These are phyloP conservation scores for Diachrysia chrysitis DNA, from an alignment of 2,888 invertebrate species.

Conservation along the genomic window DNA sequence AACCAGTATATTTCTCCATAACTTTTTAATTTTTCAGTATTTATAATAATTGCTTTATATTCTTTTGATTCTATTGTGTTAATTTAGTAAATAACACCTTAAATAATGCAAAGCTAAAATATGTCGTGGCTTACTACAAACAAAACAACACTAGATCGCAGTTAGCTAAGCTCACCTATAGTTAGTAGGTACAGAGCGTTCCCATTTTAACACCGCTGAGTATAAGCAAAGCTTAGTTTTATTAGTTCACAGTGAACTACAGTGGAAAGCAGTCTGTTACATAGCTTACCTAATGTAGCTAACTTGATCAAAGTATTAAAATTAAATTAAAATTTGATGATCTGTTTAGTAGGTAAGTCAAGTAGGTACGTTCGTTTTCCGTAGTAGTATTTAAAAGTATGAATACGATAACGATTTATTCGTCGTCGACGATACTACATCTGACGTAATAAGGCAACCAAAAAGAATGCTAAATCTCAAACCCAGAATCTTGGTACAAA, in stretches of 20 bases:
- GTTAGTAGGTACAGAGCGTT: neutral
- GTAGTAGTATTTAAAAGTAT: too few relatives aligned
- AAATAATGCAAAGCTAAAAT: neutral
- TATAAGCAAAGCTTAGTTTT: constrained; percentile 2
- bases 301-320: neutral
- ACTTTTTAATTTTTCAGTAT: too few relatives aligned
- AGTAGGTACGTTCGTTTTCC: too few relatives aligned
- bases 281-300: neutral
- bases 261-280: constrained; percentile 1
- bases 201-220: neutral
- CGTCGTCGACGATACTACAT: neutral
- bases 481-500: too few relatives aligned
- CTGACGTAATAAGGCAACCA: too few relatives aligned
- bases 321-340: neutral
- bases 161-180: neutral
- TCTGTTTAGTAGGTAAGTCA: neutral
- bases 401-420: too few relatives aligned
- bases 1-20: too few relatives aligned
- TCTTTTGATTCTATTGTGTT: neutral
- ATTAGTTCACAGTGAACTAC: constrained; percentile 4
- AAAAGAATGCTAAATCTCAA: too few relatives aligned
- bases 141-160: neutral
- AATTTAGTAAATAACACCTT: neutral
- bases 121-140: neutral
- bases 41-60: too few relatives aligned